These are phyloP conservation scores for Eilema depressum DNA, from an alignment of 2,888 invertebrate species.

Conservation along the genomic window DNA sequence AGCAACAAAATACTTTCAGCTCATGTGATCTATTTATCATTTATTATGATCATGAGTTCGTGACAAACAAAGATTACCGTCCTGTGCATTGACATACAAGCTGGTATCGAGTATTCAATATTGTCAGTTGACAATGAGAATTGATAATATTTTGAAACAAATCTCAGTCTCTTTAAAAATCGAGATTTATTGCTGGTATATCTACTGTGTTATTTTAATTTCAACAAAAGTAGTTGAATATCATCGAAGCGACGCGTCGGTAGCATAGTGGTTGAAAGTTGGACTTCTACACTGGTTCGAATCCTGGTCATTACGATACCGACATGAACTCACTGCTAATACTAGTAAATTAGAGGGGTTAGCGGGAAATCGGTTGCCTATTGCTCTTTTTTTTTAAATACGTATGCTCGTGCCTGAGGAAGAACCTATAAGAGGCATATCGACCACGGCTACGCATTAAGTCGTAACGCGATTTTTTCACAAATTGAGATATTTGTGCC, in stretches of 20 bases:
- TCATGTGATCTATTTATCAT: constrained; percentile 79
- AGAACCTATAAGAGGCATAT: no score
- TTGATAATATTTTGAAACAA: constrained; percentile 6
- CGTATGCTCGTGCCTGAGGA: no score
- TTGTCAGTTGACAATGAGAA: constrained; percentile 23
- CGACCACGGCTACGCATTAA: no score
- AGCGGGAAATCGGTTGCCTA: no score
- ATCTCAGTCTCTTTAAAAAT: constrained; percentile 3
- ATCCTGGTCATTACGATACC: no score
- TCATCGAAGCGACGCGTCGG: background rate
- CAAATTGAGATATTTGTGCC: no score
- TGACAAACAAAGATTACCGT: constrained; percentile 74
- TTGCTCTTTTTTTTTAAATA: no score
- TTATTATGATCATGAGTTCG: constrained; percentile 72
- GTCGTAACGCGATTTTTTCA: no score
- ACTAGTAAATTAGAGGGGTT: no score
- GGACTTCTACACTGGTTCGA: no score
- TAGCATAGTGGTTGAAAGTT: no score
- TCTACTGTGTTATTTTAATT: background rate
- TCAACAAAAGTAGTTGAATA: background rate
- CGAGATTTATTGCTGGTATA: background rate
- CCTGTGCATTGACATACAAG: constrained; percentile 29
- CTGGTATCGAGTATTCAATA: constrained; percentile 34
- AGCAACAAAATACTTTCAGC: constrained; percentile 26
- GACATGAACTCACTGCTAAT: no score